Conservation (phyloP, 2,888 invertebrate species). For the Arenicola marina region DNA sequence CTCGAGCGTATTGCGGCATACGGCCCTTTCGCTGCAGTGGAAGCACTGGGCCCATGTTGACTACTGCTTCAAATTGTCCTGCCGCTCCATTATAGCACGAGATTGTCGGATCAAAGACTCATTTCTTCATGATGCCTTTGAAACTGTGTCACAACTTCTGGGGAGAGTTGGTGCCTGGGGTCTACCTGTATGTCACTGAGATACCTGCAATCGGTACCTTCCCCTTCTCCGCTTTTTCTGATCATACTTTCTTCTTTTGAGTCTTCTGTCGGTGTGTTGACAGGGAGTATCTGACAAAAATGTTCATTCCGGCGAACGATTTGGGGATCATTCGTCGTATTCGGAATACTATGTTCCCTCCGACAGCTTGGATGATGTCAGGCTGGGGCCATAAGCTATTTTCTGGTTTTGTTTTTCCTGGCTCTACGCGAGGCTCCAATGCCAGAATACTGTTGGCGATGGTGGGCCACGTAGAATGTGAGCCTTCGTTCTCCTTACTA, state of each 20-base stretch:
- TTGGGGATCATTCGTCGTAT: constrained; percentile 20
- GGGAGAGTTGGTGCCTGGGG: constrained; percentile 19
- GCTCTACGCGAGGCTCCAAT: not conserved
- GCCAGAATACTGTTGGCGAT: not conserved
- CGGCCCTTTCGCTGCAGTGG: constrained; percentile 38
- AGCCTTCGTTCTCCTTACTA: not conserved
- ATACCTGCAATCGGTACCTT: no score
- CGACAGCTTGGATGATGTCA: no score
- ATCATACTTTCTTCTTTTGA: no score
- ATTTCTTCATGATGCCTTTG: constrained; percentile 7
- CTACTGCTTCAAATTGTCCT: constrained; percentile 32
- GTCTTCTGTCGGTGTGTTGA: not conserved
- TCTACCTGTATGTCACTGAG: constrained; percentile 18
- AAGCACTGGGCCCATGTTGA: constrained; percentile 38
- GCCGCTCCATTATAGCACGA: constrained; percentile 32
- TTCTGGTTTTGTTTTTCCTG: not conserved
- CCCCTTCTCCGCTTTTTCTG: no score
- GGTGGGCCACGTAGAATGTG: not conserved
- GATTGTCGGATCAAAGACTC: constrained; percentile 30
- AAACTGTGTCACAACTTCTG: constrained; percentile 11
- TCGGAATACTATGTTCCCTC: no score
- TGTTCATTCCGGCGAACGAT: constrained; percentile 20
- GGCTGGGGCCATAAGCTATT: constrained; percentile 13
- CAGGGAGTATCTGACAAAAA: constrained; percentile 17
- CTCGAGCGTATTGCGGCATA: constrained; percentile 32